Evolutionary conservation across 2,113 vertebrate genomes (phyloP), one percentile per base, ranked within the genome.

Genomic region (Phylloscopus trochiloides): DNA sequence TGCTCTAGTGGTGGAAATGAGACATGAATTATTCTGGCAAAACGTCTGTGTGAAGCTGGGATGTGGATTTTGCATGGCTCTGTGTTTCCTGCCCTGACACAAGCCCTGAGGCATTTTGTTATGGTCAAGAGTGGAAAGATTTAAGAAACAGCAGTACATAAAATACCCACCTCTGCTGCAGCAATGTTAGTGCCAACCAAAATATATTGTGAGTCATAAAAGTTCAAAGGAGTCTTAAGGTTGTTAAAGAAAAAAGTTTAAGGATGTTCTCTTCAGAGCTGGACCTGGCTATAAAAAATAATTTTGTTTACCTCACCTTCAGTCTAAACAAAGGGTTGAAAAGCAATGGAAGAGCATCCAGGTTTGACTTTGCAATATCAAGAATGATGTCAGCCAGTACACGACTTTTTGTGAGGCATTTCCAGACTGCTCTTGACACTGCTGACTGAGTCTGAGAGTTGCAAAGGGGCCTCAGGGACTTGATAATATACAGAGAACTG

Each of bases 1-100:
- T 38, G 67, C 14, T 90, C 38, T 43, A 50, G 58, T n/a, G 29
- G 51, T 79, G 17, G 25, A 84, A 91, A 86, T 22, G 17, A 72
- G 26, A 52, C 24, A 51, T 7, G 3, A 91, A 86, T 67, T 72
- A 76, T 68, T 84, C 34, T 19, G 20, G 32, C 2, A 65, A 89
- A 89, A 76, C 0, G 0, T 45, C 31, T 52, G 3, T 47, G 20
- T 65, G 47, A 89, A 58, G 4, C 3, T 26, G 7, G 19, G 11
- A 54, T 29, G 6, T 51, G 9, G 0, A 40, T 63, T 80, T 83
- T 83, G 16, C 21, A 31, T 19, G 62, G 8, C 11, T 66, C 14
- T 45, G 3, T 58, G 7, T 67, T 84, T 80, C 10, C 34, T 79
- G 29, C 34, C 31, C 65, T 71, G 61, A 63, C 47, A 17, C 13